Conservation (phyloP, 2,888 invertebrate genomes). For the Drosophila nigricruria region DNA sequence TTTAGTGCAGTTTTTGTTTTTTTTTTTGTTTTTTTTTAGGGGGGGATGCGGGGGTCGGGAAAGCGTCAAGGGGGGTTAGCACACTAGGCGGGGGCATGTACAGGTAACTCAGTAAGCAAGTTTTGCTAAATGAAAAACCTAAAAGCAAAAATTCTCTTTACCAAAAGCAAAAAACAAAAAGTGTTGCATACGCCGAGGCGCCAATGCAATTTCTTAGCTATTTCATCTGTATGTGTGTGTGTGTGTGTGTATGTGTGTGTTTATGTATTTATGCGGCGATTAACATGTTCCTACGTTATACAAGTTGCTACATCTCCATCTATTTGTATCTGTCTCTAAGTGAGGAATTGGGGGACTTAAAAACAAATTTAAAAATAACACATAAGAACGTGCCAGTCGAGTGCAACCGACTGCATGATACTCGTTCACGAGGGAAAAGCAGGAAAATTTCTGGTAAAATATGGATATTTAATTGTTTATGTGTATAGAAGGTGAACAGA, state of each 20-base stretch:
- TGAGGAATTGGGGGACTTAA: neutral
- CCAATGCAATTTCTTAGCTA: conserved; percentile 60
- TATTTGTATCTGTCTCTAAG: conserved; percentile 52
- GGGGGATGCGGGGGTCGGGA: neutral
- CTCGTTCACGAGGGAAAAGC: neutral
- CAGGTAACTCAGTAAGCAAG: conserved; percentile 79
- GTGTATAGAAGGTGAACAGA: neutral
- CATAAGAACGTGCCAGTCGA: neutral
- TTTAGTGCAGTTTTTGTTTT: conserved; percentile 63
- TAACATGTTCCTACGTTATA: conserved; percentile 77
- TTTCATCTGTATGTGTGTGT: conserved; percentile 20
- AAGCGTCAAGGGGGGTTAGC: conserved; percentile 21
- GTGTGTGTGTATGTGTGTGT: conserved; percentile 9
- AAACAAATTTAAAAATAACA: conserved; percentile 4
- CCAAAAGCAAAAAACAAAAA: conserved; percentile 10
- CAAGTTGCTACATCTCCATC: conserved; percentile 44
- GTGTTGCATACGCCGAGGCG: conserved; percentile 37
- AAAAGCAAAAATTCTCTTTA: conserved; percentile 30
- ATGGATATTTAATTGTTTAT: neutral
- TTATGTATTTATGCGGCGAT: conserved; percentile 66
- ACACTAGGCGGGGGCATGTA: conserved; percentile 35
- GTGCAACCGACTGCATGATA: neutral
- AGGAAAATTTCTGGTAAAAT: neutral
- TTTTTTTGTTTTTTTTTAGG: conserved; percentile 3
- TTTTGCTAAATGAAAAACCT: conserved; percentile 61